Conservation (phyloP, 2,113 vertebrate species). For the Forbesichthys agassizii region DNA sequence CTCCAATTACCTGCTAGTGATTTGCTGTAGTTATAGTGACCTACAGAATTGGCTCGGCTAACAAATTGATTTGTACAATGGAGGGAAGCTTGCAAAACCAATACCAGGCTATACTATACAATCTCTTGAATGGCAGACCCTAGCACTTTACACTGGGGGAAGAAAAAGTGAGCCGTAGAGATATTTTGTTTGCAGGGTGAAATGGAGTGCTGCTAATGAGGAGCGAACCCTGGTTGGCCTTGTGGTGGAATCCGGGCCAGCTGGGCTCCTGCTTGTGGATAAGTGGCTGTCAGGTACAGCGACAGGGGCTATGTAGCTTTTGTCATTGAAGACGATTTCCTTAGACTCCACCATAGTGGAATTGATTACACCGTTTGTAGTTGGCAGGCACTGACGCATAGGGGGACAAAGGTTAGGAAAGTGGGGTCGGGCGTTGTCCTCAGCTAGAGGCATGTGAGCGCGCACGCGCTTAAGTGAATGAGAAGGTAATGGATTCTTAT, state of each 20-base stretch:
- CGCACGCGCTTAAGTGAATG: conserved; percentile 39
- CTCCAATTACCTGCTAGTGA: too few relatives aligned
- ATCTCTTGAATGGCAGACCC: neutral
- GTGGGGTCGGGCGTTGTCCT: conserved; percentile 33
- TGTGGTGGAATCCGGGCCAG: conserved; percentile 16
- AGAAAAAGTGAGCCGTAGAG: neutral
- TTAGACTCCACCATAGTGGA: conserved; percentile 52
- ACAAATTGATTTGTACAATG: too few relatives aligned
- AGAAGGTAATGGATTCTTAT: conserved; percentile 67
- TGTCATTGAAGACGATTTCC: conserved; percentile 74
- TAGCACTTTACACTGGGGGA: neutral
- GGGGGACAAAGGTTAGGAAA: conserved; percentile 49
- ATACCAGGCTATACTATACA: too few relatives aligned
- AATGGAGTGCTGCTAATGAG: conserved; percentile 2
- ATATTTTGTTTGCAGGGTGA: neutral
- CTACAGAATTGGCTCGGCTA: too few relatives aligned
- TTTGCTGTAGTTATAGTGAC: too few relatives aligned
- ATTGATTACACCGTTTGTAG: conserved; percentile 76
- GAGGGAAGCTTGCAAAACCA: too few relatives aligned
- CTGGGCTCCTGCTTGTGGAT: conserved; percentile 33
- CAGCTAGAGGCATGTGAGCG: conserved; percentile 58
- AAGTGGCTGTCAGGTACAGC: conserved; percentile 63
- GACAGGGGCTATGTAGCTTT: conserved; percentile 57
- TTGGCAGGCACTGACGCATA: conserved; percentile 69
- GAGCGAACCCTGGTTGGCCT: neutral